Evolutionary conservation across 2,888 invertebrate species (phyloP).

Genomic region (Megaustenia siamemsis): DNA sequence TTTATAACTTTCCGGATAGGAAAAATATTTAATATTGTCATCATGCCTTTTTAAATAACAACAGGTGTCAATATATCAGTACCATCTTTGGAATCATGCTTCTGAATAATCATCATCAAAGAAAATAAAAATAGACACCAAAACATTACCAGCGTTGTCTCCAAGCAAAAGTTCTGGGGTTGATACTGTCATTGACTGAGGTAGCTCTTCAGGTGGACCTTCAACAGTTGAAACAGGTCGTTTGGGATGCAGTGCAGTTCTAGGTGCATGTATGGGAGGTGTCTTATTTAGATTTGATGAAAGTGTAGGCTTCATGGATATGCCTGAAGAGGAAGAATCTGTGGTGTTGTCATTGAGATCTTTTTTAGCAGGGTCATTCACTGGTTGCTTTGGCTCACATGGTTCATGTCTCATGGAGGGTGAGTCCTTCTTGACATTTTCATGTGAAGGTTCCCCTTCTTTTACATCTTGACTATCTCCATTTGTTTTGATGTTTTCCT

Average conservation of each 20-base stretch:
- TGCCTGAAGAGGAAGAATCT: not conserved
- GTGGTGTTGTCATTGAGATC: slow-evolving; percentile 19
- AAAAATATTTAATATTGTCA: too few relatives aligned
- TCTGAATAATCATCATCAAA: not conserved
- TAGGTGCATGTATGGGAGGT: slow-evolving; percentile 20
- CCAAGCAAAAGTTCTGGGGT: slow-evolving; percentile 45
- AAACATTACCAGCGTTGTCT: slow-evolving; percentile 19
- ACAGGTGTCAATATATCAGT: not conserved
- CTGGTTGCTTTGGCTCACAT: slow-evolving; percentile 14
- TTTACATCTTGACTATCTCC: not conserved
- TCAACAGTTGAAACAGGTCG: slow-evolving; percentile 52
- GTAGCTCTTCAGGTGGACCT: not conserved
- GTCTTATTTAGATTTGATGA: not conserved
- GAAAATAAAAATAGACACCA: not conserved
- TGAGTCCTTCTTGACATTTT: not conserved
- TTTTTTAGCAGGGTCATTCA: not conserved
- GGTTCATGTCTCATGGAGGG: not conserved
- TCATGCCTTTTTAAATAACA: not conserved
- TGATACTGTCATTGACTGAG: slow-evolving; percentile 45
- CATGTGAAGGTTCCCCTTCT: slow-evolving; percentile 10
- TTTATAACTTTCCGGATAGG: too few relatives aligned
- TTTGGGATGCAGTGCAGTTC: slow-evolving; percentile 30
- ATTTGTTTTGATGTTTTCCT: slow-evolving; percentile 49
- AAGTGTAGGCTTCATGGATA: not conserved
- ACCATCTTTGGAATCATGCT: too few relatives aligned